Evolutionary conservation across 2,797 vertebrate species (phyloP).

Genomic region (Microctenopoma steveboyesi): DNA sequence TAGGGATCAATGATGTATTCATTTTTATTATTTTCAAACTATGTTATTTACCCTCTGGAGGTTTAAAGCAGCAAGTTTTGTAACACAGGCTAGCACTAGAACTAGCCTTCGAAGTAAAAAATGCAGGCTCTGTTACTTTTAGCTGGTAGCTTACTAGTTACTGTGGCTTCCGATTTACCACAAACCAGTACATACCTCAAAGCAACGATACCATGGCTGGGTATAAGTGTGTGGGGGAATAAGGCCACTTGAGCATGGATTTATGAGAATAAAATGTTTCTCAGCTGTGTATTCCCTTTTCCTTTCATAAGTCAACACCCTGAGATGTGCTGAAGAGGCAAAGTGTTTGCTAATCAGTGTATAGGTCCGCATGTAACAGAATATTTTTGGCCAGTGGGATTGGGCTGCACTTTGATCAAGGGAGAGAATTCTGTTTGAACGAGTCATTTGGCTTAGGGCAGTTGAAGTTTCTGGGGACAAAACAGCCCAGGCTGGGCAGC

Average conservation of each 20-base stretch:
- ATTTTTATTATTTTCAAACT: too few relatives aligned
- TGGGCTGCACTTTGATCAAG: conserved; percentile 76
- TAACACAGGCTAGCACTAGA: too few relatives aligned
- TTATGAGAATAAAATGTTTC: not conserved
- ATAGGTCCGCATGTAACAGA: conserved; percentile 81
- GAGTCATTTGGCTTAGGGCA: conserved; percentile 75
- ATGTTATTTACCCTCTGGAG: too few relatives aligned
- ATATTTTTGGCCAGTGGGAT: conserved; percentile 77
- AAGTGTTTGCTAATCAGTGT: conserved; percentile 80
- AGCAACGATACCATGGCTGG: too few relatives aligned
- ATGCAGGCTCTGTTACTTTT: too few relatives aligned
- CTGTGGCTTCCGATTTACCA: too few relatives aligned
- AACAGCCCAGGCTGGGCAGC: conserved; percentile 64
- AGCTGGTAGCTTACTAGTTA: too few relatives aligned
- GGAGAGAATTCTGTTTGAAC: conserved; percentile 77
- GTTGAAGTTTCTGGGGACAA: conserved; percentile 58
- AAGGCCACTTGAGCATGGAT: not conserved
- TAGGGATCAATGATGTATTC: too few relatives aligned
- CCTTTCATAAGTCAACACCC: conserved; percentile 55
- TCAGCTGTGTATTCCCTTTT: conserved; percentile 9
- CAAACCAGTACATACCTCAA: too few relatives aligned
- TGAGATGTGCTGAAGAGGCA: conserved; percentile 61
- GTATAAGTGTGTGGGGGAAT: not conserved
- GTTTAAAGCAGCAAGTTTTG: not conserved
- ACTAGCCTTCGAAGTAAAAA: too few relatives aligned